Conservation (phyloP, 37 sponge, comb jelly and placozoan species). For the Aphrocallistes beatrix region DNA sequence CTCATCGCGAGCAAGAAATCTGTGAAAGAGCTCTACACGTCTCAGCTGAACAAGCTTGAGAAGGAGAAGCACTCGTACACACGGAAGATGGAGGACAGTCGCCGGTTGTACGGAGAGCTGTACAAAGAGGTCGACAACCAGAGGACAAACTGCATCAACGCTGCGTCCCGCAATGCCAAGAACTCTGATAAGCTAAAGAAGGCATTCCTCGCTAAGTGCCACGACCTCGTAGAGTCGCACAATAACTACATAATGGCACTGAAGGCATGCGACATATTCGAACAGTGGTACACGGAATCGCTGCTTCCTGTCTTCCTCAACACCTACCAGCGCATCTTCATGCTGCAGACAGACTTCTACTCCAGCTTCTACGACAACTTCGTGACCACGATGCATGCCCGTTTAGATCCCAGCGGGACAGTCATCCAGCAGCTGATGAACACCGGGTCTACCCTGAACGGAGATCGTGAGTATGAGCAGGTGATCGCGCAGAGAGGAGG, state of each 20-base stretch:
- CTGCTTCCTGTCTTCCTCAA: background rate
- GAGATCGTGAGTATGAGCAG: background rate
- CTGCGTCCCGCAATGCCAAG: background rate
- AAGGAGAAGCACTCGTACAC: background rate
- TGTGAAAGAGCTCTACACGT: background rate
- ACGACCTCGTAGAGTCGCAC: background rate
- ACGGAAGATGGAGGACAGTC: background rate
- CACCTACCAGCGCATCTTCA: background rate
- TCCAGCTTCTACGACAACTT: constrained; percentile 15
- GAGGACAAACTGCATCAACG: background rate
- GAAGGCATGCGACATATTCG: constrained; percentile 6
- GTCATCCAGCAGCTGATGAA: background rate
- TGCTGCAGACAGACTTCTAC: background rate
- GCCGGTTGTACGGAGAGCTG: background rate
- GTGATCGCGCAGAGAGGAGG: background rate
- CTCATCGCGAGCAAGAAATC: constrained; percentile 3
- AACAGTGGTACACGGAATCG: background rate
- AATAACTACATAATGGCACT: background rate
- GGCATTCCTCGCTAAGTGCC: background rate
- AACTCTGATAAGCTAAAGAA: background rate
- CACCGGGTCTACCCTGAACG: background rate
- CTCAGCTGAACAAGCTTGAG: background rate
- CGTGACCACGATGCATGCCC: background rate
- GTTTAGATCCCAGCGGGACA: background rate
- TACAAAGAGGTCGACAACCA: background rate